Conservation (phyloP, 2,113 vertebrate genomes). For the Scartelaos histophorus region DNA sequence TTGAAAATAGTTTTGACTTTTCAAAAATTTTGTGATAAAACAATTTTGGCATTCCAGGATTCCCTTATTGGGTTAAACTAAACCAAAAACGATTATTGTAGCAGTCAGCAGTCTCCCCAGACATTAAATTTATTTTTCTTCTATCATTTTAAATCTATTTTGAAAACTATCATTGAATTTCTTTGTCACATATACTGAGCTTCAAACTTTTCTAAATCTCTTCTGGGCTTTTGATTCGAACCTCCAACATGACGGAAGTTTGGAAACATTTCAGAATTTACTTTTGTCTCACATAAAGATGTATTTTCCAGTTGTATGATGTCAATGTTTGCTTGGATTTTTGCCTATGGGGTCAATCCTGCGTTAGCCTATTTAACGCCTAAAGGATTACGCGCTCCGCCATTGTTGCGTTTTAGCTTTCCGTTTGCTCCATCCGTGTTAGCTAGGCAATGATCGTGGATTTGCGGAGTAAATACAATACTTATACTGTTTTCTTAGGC, state of each 20-base stretch:
- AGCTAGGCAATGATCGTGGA: neutral
- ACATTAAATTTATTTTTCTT: neutral
- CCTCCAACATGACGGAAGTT: neutral
- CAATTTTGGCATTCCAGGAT: too few species aligned
- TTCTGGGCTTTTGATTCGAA: neutral
- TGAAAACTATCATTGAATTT: neutral
- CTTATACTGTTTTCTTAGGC: neutral
- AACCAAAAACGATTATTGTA: neutral
- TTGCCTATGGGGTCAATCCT: neutral
- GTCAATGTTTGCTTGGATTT: neutral
- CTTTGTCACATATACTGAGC: too few species aligned
- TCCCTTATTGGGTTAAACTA: too few species aligned
- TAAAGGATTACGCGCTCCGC: neutral
- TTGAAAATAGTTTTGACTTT: neutral
- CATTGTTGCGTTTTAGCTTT: neutral
- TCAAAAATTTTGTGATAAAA: neutral
- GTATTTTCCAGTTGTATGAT: neutral
- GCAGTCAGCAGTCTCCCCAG: neutral
- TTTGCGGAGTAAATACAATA: neutral
- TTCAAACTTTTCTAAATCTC: neutral
- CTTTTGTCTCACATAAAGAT: neutral
- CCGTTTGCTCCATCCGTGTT: neutral
- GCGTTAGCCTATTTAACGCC: neutral
- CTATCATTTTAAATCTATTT: neutral
- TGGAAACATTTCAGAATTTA: neutral